phyloP scores from a whole-genome alignment of 2,888 invertebrate species.

The Pteria penguin region DNA sequence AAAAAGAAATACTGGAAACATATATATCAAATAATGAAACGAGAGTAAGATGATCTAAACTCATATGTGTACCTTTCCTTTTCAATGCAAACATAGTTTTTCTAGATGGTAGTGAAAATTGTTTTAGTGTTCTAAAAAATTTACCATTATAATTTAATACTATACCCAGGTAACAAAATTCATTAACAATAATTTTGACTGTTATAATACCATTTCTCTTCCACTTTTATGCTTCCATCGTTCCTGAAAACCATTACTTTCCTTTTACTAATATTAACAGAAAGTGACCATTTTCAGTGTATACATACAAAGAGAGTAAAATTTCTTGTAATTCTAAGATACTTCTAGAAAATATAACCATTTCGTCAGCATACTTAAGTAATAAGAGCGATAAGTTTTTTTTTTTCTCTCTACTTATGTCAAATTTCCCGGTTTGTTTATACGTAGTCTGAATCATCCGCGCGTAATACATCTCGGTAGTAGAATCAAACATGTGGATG shows the following conservation, averaged over 20 bases:
- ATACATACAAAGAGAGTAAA: too few species aligned
- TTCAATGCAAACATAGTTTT: not conserved
- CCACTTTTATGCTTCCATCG: not conserved
- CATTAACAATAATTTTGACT: not conserved
- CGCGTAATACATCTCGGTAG: too few species aligned
- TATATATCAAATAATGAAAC: constrained; percentile 23
- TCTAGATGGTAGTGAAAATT: not conserved
- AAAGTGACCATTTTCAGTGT: too few species aligned
- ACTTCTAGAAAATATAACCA: too few species aligned
- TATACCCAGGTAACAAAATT: not conserved
- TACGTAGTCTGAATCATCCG: too few species aligned
- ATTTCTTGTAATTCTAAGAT: too few species aligned
- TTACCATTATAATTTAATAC: not conserved
- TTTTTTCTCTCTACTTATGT: too few species aligned
- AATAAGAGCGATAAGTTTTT: too few species aligned
- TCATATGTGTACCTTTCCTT: not conserved
- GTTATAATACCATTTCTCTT: not conserved
- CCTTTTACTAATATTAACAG: too few species aligned
- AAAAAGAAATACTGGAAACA: constrained; percentile 8
- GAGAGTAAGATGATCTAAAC: not conserved
- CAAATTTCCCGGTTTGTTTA: too few species aligned
- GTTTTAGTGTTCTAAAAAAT: not conserved
- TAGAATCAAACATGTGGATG: too few species aligned
- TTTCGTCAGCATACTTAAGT: too few species aligned
- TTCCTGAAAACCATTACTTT: not conserved